phyloP scores from a whole-genome alignment of 2,888 invertebrate species.

The Lasioglossum zephyrum region DNA sequence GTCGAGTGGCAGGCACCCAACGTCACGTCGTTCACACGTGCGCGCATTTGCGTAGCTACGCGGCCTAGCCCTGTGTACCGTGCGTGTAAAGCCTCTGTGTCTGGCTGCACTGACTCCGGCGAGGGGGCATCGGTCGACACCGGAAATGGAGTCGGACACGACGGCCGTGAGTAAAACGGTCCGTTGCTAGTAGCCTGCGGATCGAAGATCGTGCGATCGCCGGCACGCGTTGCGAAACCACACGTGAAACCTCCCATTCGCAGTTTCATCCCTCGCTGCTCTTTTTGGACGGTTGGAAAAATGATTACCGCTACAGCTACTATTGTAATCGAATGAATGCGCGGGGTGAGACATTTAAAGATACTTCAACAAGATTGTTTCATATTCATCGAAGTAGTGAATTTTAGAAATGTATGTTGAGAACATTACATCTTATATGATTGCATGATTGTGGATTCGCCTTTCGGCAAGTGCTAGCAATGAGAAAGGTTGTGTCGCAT shows the following conservation, averaged over 20 bases:
- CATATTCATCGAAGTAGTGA: no score
- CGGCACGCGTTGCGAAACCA: not conserved
- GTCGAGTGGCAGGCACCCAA: conserved; percentile 76
- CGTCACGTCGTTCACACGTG: conserved; percentile 71
- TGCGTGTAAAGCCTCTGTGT: conserved; percentile 20
- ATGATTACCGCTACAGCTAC: no score
- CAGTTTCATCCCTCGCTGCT: not conserved
- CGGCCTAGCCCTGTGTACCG: conserved; percentile 12
- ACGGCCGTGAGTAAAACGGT: conserved; percentile 44
- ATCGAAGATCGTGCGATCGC: conserved; percentile 29
- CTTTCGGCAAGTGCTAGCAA: no score
- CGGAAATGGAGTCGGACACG: conserved; percentile 53
- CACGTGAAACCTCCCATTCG: not conserved
- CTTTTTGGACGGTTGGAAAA: not conserved
- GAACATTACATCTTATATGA: no score
- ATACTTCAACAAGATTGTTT: no score
- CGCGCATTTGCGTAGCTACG: conserved; percentile 51
- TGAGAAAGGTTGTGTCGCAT: no score
- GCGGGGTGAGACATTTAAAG: no score
- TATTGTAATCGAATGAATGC: no score
- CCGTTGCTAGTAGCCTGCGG: conserved; percentile 21
- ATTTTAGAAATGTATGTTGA: no score
- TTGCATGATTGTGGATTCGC: no score
- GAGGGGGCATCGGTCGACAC: conserved; percentile 46
- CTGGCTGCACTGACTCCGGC: conserved; percentile 21